Evolutionary conservation across 1,140 invertebrate genomes (phyloP).

Genomic region (Holcopasites calliopsidis): DNA sequence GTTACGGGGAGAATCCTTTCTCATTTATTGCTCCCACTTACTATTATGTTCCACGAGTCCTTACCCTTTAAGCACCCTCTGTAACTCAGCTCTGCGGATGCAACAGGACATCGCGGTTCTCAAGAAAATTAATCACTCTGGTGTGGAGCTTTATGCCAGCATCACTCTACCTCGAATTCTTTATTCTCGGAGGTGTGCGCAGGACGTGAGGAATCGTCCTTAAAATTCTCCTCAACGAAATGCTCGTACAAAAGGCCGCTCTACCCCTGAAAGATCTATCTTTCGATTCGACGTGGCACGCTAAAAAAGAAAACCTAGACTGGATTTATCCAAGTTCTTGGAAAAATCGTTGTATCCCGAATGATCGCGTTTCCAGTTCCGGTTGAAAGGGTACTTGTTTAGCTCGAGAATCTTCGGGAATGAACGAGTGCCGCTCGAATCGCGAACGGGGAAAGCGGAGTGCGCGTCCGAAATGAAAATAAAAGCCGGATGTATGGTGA

Average conservation of each 20-base stretch:
- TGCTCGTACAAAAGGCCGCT: background rate
- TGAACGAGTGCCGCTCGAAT: conserved; percentile 45
- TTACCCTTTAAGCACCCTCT: background rate
- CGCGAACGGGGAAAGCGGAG: conserved; percentile 27
- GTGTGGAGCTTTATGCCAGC: background rate
- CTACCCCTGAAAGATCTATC: background rate
- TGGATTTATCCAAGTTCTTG: conserved; percentile 12
- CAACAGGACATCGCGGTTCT: background rate
- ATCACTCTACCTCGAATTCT: background rate
- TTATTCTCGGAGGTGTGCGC: background rate
- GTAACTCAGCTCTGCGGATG: background rate
- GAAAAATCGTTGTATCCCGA: conserved; percentile 21
- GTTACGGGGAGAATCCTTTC: no score
- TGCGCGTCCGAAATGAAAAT: conserved; percentile 33
- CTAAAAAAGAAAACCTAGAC: background rate
- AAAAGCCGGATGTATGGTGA: conserved; percentile 30
- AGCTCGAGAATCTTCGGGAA: conserved; percentile 36
- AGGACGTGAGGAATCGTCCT: background rate
- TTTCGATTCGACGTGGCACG: no score
- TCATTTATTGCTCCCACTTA: background rate
- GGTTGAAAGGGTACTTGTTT: conserved; percentile 22
- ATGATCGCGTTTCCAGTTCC: conserved; percentile 39
- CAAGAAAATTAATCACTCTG: conserved; percentile 2
- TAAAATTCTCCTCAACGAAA: background rate
- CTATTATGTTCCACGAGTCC: background rate